Evolutionary conservation across 2,113 vertebrate genomes (phyloP).

Genomic region (Glaucomys volans): DNA sequence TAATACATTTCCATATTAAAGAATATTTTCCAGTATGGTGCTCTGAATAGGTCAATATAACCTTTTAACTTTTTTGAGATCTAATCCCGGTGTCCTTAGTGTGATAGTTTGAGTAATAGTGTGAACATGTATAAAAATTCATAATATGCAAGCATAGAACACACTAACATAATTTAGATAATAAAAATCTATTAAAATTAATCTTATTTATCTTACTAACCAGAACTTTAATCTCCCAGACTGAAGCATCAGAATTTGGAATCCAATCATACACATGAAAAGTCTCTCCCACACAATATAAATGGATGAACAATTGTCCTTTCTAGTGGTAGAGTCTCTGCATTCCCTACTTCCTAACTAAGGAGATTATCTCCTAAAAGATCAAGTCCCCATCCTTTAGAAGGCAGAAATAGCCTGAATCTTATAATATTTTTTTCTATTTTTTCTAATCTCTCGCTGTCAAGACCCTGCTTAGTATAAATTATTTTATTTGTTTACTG

Average conservation of each 20-base stretch:
- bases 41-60: neutral
- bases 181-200: neutral
- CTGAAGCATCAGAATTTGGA: neutral
- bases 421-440: neutral
- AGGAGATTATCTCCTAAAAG: neutral
- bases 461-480: neutral
- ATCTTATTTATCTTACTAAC: neutral
- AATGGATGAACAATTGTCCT: neutral
- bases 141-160: neutral
- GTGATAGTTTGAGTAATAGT: neutral
- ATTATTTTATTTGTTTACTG: neutral
- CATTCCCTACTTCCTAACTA: fast-evolving
- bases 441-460: neutral
- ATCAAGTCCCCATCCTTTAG: neutral
- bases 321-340: neutral
- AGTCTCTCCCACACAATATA: neutral
- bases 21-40: neutral
- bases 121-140: neutral
- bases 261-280: neutral
- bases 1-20: neutral
- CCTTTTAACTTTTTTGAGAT: neutral
- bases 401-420: neutral
- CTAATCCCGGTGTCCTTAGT: neutral
- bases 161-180: neutral
- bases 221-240: neutral